Evolutionary conservation across 2,888 invertebrate species (phyloP).

Genomic region (Chrysodeixis includens): DNA sequence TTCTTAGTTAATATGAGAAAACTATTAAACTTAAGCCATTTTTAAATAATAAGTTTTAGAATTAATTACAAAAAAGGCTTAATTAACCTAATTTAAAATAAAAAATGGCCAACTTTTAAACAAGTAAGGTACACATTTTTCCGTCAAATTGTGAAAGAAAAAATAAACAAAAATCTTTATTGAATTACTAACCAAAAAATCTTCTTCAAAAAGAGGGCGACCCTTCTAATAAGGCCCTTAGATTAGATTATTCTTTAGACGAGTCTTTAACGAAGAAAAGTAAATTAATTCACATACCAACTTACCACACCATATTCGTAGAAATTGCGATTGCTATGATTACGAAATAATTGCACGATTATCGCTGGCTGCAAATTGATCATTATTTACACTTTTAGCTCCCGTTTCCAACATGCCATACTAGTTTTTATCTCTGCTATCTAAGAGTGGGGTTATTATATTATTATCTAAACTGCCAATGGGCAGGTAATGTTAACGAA

Average conservation of each 20-base stretch:
- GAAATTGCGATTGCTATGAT: constrained; percentile 55
- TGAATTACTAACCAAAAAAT: neutral
- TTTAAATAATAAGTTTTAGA: too few species aligned
- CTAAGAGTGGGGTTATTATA: constrained; percentile 34
- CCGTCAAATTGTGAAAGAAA: too few species aligned
- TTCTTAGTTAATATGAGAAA: too few species aligned
- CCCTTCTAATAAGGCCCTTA: constrained; percentile 15
- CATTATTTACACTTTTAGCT: constrained; percentile 51
- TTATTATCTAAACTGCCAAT: constrained; percentile 36
- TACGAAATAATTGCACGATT: constrained; percentile 58
- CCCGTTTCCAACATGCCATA: constrained; percentile 45
- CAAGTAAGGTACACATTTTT: too few species aligned
- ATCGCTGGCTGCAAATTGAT: constrained; percentile 49
- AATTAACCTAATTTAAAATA: too few species aligned
- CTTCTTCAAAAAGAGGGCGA: constrained; percentile 13
- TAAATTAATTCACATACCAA: constrained; percentile 7
- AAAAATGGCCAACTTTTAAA: too few species aligned
- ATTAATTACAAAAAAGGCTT: too few species aligned
- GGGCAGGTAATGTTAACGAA: constrained; percentile 9
- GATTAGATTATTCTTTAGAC: constrained; percentile 27
- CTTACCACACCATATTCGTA: constrained; percentile 36
- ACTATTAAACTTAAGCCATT: too few species aligned
- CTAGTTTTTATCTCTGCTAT: constrained; percentile 45
- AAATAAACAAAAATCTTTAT: neutral
- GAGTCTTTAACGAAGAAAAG: constrained; percentile 19